phyloP scores from a whole-genome alignment of 2,797 vertebrate genomes.

The Malacoctenus gilli region DNA sequence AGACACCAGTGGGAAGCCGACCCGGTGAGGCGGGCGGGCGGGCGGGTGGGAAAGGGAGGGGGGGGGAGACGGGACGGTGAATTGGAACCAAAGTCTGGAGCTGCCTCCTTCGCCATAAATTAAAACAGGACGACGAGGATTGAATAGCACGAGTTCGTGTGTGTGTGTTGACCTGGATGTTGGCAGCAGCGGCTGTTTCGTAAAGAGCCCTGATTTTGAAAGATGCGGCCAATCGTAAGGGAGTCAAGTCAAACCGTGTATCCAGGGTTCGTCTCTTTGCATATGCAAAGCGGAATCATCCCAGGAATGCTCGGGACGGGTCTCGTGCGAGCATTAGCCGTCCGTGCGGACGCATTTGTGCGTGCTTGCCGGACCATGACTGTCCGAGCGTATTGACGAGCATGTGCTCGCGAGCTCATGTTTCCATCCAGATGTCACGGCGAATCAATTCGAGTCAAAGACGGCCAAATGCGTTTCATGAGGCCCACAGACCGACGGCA shows the following conservation, averaged over 20 bases:
- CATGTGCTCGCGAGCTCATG: conserved; percentile 79
- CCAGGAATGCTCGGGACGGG: conserved; percentile 34
- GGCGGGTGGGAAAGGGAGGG: too few relatives aligned
- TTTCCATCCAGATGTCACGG: conserved; percentile 85
- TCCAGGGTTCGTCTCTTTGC: too few relatives aligned
- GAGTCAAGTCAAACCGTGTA: too few relatives aligned
- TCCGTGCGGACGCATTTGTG: conserved; percentile 37
- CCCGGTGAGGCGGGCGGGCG: conserved; percentile 36
- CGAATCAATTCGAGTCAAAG: conserved; percentile 83
- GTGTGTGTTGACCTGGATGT: conserved; percentile 22
- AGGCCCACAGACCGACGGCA: conserved; percentile 72
- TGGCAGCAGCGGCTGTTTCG: conserved; percentile 23
- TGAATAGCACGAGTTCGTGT: conserved; percentile 63
- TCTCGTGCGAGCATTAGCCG: conserved; percentile 44
- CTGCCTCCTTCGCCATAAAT: conserved; percentile 75
- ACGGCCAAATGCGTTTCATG: conserved; percentile 82
- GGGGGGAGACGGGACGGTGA: too few relatives aligned
- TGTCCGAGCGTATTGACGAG: conserved; percentile 71
- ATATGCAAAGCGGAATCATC: too few relatives aligned
- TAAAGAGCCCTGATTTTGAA: conserved; percentile 23
- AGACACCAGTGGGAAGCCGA: conserved; percentile 67
- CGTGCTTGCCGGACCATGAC: conserved; percentile 53
- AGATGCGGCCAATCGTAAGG: too few relatives aligned
- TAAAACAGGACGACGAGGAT: conserved; percentile 69
- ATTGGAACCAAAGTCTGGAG: conserved; percentile 69